Base-by-base conservation (phyloP, 2,888 invertebrate genomes). In the Scaeva pyrastri region DNA sequence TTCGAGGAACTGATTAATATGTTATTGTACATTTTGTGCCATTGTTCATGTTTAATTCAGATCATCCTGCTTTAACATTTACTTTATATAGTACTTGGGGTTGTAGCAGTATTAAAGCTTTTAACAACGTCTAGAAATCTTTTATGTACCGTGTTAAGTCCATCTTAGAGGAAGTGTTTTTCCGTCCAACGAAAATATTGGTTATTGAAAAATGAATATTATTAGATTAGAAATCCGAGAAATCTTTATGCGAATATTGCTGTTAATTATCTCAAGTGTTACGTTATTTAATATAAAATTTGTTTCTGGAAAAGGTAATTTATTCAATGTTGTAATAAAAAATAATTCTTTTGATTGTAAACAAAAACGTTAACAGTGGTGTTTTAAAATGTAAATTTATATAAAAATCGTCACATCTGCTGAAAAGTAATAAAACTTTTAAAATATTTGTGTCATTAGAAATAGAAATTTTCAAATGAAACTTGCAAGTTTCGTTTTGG, bases 281-380 rank as follows among this genome's bases (percentile, higher is more conserved):
- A 31, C 56, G 12, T 3, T 64, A n/a, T 2, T 52, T 21, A 10
- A 60, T 23, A 50, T 43, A 50, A 21, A 31, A 41, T 16, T 26
- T n/a, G 45, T 41, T 11, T 8, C 31, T 5, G 14, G 70, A 26
- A 81, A 75, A 16, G 81, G 81, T 81, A 75, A 23, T 23, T 41
- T 16, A 1, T n/a, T 14, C 1, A 26, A 23, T 16, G 10, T 19
- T 19, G 11, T 12, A 1, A 4, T 21, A 19, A 4, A 12, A 45
- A 45, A 45, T 19, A 31, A 1, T 1, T 19, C 0, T 45, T n/a
- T n/a, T n/a, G n/a, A n/a, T 19, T 10, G 1, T 0, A 48, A 11
- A 19, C 16, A 19, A 45, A 45, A 45, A 10, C 2, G 8, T 31
- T 5, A 31, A 31, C 5, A 31, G 31, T 5, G 8, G 31, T 31